Evolutionary conservation across 2,888 invertebrate genomes (phyloP).

Genomic region (Neoscelio sp.): DNA sequence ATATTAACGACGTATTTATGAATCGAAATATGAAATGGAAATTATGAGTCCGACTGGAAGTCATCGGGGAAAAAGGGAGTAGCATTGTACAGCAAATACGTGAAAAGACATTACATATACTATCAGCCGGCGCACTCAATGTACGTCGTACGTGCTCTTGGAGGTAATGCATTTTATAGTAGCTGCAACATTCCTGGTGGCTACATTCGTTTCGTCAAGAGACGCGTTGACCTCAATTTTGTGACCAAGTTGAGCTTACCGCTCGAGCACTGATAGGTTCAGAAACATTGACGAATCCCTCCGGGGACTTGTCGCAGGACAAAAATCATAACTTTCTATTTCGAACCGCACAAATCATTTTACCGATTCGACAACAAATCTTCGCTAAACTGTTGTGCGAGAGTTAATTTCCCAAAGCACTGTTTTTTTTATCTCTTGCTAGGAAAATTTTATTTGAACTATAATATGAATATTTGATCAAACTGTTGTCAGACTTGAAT

Average conservation of each 20-base stretch:
- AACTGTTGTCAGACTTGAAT: too few species aligned
- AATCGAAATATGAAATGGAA: constrained; percentile 56
- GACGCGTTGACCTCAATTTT: constrained; percentile 67
- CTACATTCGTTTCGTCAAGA: constrained; percentile 67
- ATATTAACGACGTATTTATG: constrained; percentile 52
- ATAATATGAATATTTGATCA: too few species aligned
- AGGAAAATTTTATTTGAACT: too few species aligned
- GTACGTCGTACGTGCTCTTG: constrained; percentile 64
- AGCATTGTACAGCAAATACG: constrained; percentile 65
- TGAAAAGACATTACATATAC: constrained; percentile 67
- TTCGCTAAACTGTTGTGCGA: background rate
- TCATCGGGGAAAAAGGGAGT: constrained; percentile 60
- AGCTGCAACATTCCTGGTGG: constrained; percentile 70
- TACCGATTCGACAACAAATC: constrained; percentile 8
- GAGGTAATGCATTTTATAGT: constrained; percentile 77
- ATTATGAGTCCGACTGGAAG: constrained; percentile 51
- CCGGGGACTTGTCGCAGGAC: constrained; percentile 14
- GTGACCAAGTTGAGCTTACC: constrained; percentile 59
- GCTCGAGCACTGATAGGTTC: constrained; percentile 53
- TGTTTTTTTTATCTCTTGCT: too few species aligned
- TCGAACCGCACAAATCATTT: constrained; percentile 24
- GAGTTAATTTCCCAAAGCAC: too few species aligned
- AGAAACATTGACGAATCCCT: constrained; percentile 51
- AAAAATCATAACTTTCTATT: constrained; percentile 49
- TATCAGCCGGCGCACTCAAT: constrained; percentile 52